Percentiles rank a stretch among this genome's conserved stretches.
phyloP scores from a whole-genome alignment of 2,888 invertebrate species.

The Teleogryllus oceanicus region DNA sequence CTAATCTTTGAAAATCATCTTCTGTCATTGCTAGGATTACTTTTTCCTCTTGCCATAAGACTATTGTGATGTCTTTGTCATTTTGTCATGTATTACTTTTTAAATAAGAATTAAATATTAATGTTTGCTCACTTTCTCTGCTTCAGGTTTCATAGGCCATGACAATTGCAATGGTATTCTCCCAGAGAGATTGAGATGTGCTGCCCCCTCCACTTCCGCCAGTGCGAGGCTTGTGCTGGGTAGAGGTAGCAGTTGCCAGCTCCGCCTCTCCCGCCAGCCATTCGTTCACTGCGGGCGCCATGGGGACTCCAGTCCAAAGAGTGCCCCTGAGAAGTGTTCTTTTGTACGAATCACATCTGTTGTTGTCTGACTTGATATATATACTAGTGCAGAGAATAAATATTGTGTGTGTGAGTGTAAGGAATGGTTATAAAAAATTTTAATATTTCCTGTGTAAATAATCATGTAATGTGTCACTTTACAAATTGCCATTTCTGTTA shows the following conservation, averaged over 20 bases:
- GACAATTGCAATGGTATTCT: slow-evolving; percentile 63
- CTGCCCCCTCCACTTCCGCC: neutral
- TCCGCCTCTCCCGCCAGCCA: neutral
- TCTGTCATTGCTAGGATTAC: neutral
- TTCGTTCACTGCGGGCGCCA: neutral
- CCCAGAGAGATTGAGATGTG: slow-evolving; percentile 11
- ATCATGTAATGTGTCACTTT: slow-evolving; percentile 27
- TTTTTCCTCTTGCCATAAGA: neutral
- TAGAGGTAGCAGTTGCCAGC: neutral
- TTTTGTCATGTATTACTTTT: too few relatives aligned
- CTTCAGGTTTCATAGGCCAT: slow-evolving; percentile 73
- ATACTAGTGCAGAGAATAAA: slow-evolving; percentile 23
- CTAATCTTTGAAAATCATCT: neutral
- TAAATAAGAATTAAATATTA: neutral
- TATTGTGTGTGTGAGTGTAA: slow-evolving; percentile 27
- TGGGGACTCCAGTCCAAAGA: neutral
- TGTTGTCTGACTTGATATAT: slow-evolving; percentile 6
- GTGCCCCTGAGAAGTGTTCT: slow-evolving; percentile 30
- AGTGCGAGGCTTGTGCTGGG: neutral
- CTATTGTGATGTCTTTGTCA: too few relatives aligned
- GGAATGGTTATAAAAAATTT: slow-evolving; percentile 31
- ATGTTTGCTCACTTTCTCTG: neutral
- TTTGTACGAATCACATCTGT: slow-evolving; percentile 34
- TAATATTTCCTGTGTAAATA: slow-evolving; percentile 36
- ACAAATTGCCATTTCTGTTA: slow-evolving; percentile 31